Conservation (phyloP, 1,140 invertebrate species). For the Agrilus planipennis region DNA sequence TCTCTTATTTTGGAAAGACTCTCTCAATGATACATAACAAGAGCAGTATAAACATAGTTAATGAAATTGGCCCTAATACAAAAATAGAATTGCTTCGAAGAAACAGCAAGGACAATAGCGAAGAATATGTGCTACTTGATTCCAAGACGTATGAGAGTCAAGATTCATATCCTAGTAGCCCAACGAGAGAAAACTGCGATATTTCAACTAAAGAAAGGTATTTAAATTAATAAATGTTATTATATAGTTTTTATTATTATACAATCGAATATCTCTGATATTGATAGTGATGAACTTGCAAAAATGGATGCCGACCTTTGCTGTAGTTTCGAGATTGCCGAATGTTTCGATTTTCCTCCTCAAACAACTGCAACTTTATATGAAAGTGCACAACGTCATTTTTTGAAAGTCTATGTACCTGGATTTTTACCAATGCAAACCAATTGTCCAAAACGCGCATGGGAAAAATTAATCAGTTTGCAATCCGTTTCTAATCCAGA, state of each 20-base stretch:
- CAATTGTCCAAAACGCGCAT: conserved; percentile 57
- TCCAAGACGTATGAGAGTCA: conserved; percentile 42
- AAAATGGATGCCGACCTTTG: conserved; percentile 19
- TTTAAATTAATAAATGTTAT: too few relatives aligned
- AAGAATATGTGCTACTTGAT: conserved; percentile 38
- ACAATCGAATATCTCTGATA: conserved; percentile 2
- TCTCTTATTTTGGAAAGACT: conserved; percentile 38
- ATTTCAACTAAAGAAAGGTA: not conserved
- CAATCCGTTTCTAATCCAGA: conserved; percentile 37
- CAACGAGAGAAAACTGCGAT: conserved; percentile 30
- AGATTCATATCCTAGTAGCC: conserved; percentile 48
- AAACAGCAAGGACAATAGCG: conserved; percentile 38
- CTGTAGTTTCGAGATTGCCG: conserved; percentile 26
- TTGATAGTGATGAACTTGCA: conserved; percentile 11
- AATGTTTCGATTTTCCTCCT: conserved; percentile 34
- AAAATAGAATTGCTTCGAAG: conserved; percentile 42
- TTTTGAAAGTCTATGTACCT: conserved; percentile 46
- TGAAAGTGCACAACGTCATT: conserved; percentile 45
- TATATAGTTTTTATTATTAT: too few relatives aligned
- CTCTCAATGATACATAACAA: conserved; percentile 26
- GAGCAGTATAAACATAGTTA: conserved; percentile 36
- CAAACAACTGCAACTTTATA: conserved; percentile 43
- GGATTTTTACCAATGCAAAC: conserved; percentile 59
- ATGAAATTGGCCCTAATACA: conserved; percentile 46
- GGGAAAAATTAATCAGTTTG: conserved; percentile 54